These are phyloP conservation scores for Arizona elegans DNA, from an alignment of 2,113 vertebrate species.

Conservation along the genomic window DNA sequence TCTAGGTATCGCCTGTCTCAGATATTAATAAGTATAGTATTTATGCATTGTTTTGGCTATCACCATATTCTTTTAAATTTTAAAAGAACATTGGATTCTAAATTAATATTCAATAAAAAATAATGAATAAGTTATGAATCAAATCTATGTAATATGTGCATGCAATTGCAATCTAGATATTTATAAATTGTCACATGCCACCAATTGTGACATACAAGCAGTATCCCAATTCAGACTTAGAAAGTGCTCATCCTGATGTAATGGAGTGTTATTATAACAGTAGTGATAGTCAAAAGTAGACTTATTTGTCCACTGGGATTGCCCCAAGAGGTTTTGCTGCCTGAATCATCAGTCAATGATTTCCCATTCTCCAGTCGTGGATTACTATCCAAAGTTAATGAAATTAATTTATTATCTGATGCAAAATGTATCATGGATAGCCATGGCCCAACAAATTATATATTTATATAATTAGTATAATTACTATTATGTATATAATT, in stretches of 20 bases:
- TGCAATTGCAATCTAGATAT: not conserved
- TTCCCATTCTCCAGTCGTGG: not conserved
- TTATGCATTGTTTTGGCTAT: slow-evolving; percentile 4
- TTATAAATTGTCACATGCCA: not conserved
- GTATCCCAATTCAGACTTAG: not conserved
- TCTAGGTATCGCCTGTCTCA: slow-evolving; percentile 5
- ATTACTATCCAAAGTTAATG: not conserved
- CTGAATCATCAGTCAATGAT: not conserved
- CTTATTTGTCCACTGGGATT: not conserved
- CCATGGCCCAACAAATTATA: not conserved
- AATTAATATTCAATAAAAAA: not conserved
- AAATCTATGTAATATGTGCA: not conserved
- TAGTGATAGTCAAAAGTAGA: too few species aligned
- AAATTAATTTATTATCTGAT: not conserved
- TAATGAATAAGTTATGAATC: not conserved
- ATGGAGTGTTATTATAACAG: not conserved
- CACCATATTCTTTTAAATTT: not conserved
- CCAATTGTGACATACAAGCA: not conserved
- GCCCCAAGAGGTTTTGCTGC: not conserved
- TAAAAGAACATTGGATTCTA: not conserved
- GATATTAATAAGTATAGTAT: not conserved
- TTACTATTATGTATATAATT: not conserved
- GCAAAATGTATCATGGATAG: not conserved
- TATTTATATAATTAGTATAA: not conserved
- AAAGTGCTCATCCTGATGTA: not conserved